phyloP scores from a whole-genome alignment of 2,113 vertebrate genomes.

The Phocoena sinus region DNA sequence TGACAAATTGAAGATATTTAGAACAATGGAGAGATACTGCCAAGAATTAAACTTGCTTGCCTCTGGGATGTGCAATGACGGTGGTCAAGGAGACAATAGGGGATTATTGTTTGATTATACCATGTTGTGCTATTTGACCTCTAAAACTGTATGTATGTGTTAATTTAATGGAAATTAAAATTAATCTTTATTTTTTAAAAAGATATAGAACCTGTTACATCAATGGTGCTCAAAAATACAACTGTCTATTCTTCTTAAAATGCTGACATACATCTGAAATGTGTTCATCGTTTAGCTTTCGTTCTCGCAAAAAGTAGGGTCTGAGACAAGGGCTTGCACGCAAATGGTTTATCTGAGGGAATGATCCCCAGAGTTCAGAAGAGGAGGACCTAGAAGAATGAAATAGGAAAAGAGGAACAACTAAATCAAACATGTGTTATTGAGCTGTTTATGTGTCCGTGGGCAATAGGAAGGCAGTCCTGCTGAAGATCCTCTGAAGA shows the following conservation, averaged over 20 bases:
- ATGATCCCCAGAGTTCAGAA: not conserved
- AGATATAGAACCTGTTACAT: not conserved
- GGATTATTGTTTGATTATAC: not conserved
- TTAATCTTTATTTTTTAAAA: not conserved
- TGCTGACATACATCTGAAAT: not conserved
- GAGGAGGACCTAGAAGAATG: not conserved
- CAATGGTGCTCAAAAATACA: not conserved
- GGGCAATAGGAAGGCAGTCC: not conserved
- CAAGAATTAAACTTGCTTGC: not conserved
- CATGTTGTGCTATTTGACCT: not conserved
- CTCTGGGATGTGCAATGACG: not conserved
- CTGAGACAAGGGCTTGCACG: not conserved
- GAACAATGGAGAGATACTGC: not conserved
- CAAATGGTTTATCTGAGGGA: not conserved
- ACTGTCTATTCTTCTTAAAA: not conserved
- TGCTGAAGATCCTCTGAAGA: not conserved
- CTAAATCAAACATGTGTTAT: not conserved
- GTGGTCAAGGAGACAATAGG: not conserved
- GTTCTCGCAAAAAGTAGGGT: not conserved
- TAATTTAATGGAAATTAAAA: not conserved
- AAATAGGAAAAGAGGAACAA: not conserved
- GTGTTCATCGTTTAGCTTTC: not conserved
- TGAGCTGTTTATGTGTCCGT: not conserved
- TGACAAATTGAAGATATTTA: not conserved
- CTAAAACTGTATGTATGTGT: not conserved